Evolutionary conservation across 2,113 vertebrate species (phyloP).

Genomic region (Genyomyrus donnyi): DNA sequence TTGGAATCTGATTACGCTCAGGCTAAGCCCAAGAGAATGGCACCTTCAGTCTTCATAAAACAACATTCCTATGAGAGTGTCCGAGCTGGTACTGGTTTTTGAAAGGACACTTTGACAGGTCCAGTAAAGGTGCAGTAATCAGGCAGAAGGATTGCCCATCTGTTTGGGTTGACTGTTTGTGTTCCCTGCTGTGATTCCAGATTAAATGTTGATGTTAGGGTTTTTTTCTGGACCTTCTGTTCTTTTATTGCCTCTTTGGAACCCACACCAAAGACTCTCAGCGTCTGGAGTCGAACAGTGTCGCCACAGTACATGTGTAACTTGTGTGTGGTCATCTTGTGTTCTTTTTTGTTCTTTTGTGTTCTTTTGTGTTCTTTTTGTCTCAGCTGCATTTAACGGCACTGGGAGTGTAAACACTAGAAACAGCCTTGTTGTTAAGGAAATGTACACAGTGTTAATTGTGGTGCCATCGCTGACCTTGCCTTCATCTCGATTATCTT

Average conservation of each 20-base stretch:
- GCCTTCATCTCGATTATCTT: neutral
- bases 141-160: neutral
- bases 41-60: neutral
- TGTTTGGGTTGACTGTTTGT: neutral
- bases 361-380: neutral
- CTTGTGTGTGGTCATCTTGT: neutral
- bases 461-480: neutral
- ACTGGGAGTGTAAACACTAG: constrained; percentile 1
- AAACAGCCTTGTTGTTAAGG: neutral
- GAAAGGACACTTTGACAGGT: neutral
- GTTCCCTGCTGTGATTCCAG: neutral
- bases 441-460: constrained; percentile 2
- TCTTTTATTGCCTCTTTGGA: neutral
- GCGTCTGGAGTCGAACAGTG: neutral
- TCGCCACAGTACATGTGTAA: neutral
- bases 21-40: neutral
- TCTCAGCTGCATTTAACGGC: neutral
- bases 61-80: neutral
- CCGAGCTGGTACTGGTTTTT: neutral
- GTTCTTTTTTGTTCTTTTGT: neutral
- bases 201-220: neutral
- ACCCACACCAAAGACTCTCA: neutral
- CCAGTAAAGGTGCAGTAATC: neutral
- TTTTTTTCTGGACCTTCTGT: neutral
- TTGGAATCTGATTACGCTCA: neutral